A percentile compares a stretch with the other conserved stretches of the same genome.
Conservation (phyloP, 2,888 invertebrate genomes). For the Dicyrtoma fusca region DNA sequence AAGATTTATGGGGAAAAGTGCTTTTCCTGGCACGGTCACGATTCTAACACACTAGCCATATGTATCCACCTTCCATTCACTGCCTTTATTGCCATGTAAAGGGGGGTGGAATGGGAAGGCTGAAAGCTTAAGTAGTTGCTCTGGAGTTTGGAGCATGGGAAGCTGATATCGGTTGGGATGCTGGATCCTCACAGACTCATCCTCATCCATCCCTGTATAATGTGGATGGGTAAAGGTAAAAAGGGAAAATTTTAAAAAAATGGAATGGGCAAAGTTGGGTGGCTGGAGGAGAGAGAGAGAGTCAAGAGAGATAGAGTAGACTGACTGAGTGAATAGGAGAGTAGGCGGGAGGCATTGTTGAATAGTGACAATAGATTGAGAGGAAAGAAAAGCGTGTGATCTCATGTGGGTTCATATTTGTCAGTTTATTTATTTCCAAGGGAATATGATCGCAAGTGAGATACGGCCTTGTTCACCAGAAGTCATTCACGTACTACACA, state of each 20-base stretch:
- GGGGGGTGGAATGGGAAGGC: background rate
- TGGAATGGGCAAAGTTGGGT: slow-evolving; percentile 12
- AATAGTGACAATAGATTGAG: slow-evolving; percentile 45
- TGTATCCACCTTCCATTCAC: background rate
- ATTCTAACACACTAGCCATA: slow-evolving; percentile 1
- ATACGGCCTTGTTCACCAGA: slow-evolving; percentile 5
- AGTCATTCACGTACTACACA: slow-evolving; percentile 8
- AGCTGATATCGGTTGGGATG: too few species aligned
- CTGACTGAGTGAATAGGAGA: slow-evolving; percentile 7
- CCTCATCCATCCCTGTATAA: too few species aligned
- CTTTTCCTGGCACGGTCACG: slow-evolving; percentile 14
- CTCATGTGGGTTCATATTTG: slow-evolving; percentile 51
- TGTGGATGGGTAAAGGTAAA: slow-evolving; percentile 10
- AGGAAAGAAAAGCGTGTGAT: slow-evolving; percentile 39
- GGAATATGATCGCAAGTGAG: slow-evolving; percentile 46
- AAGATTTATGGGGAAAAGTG: slow-evolving; percentile 22
- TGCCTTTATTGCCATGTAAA: background rate
- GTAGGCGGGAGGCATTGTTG: slow-evolving; percentile 35
- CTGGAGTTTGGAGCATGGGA: too few species aligned
- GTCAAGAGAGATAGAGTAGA: background rate
- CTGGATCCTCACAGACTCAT: too few species aligned
- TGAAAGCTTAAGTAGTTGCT: too few species aligned
- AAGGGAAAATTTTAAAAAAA: slow-evolving; percentile 7
- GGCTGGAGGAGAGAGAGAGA: slow-evolving; percentile 9
- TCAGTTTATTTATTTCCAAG: slow-evolving; percentile 53